Conservation (phyloP, 2,888 invertebrate species). For the Melanostoma mellinum region DNA sequence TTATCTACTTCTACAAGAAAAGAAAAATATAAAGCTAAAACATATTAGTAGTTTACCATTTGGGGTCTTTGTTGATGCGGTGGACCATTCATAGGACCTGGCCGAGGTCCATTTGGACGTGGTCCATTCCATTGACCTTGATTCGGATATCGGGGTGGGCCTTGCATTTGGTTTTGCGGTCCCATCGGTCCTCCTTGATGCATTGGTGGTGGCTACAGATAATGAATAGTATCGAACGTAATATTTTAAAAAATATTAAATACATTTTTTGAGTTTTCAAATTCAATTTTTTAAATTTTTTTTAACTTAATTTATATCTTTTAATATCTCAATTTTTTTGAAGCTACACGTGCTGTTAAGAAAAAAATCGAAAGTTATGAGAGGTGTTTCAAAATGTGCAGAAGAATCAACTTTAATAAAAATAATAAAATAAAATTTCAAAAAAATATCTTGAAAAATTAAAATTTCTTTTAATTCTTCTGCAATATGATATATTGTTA, state of each 20-base stretch:
- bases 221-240: slow-evolving; percentile 69
- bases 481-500: too few species aligned
- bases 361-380: too few species aligned
- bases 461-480: too few species aligned
- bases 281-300: slow-evolving; percentile 14
- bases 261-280: slow-evolving; percentile 38
- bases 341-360: too few species aligned
- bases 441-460: too few species aligned
- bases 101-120: slow-evolving; percentile 83
- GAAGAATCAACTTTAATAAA: background rate
- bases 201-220: slow-evolving; percentile 81
- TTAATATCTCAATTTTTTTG: too few species aligned
- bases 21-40: background rate
- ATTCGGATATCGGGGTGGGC: slow-evolving; percentile 82
- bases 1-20: background rate
- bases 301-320: slow-evolving; percentile 2
- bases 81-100: slow-evolving; percentile 82
- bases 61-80: slow-evolving; percentile 85
- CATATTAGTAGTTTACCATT: slow-evolving; percentile 81
- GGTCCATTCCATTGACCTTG: slow-evolving; percentile 83
- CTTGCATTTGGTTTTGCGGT: slow-evolving; percentile 84
- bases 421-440: background rate
- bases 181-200: slow-evolving; percentile 84
- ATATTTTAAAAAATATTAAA: slow-evolving; percentile 51
- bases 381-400: too few species aligned